Percentiles rank a stretch among this genome's conserved stretches.
Conservation (phyloP, 2,113 vertebrate species). For the Nycticorax nycticorax region DNA sequence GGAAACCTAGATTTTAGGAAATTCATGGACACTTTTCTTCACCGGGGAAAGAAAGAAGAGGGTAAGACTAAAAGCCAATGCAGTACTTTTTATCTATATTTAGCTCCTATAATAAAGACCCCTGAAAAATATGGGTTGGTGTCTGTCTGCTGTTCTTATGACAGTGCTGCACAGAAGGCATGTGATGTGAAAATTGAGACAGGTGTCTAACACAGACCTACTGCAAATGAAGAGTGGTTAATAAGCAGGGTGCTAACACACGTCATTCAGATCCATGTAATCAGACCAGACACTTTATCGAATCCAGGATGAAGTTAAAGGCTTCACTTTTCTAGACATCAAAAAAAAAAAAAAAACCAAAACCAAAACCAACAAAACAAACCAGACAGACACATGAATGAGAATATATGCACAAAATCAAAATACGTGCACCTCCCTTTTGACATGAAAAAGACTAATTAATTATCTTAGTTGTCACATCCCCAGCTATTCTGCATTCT, state of each 20-base stretch:
- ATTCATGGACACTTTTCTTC: background rate
- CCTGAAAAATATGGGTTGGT: background rate
- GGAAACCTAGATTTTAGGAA: background rate
- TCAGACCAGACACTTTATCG: background rate
- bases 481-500: background rate
- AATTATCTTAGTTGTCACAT: slow-evolving; percentile 57
- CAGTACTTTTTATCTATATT: background rate
- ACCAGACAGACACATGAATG: background rate
- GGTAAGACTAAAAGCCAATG: background rate
- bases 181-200: background rate
- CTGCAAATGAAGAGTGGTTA: slow-evolving; percentile 48
- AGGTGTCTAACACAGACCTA: slow-evolving; percentile 43
- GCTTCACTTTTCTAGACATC: background rate
- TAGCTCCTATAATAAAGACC: background rate
- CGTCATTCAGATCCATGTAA: background rate
- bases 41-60: background rate
- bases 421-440: background rate
- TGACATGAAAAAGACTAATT: slow-evolving; percentile 63
- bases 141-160: slow-evolving; percentile 8
- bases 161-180: slow-evolving; percentile 11
- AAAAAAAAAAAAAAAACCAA: background rate
- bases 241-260: slow-evolving; percentile 12
- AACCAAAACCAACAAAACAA: background rate
- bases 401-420: slow-evolving; percentile 57
- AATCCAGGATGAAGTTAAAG: slow-evolving; percentile 15